phyloP scores from a whole-genome alignment of 2,113 vertebrate species.

The Forbesichthys agassizii region DNA sequence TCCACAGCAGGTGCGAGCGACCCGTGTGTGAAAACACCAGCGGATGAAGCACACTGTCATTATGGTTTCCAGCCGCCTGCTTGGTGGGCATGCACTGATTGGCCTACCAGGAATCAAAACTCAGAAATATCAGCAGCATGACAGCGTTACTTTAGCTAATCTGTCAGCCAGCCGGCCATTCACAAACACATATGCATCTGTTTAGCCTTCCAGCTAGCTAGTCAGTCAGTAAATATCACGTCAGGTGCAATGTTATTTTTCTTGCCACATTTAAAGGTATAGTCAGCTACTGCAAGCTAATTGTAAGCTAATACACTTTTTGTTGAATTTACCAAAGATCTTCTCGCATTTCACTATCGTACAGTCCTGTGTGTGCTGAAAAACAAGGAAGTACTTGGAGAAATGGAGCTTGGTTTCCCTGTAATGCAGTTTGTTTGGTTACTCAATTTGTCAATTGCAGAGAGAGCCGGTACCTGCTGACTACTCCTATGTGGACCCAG shows the following conservation, averaged over 20 bases:
- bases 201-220: neutral
- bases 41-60: neutral
- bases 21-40: neutral
- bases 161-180: neutral
- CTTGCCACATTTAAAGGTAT: no score
- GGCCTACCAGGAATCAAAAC: neutral
- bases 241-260: no score
- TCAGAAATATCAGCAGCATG: neutral
- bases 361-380: no score
- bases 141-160: neutral
- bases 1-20: neutral
- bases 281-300: no score
- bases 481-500: conserved; percentile 89
- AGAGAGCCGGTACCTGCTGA: conserved; percentile 94
- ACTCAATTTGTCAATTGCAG: conserved; percentile 64
- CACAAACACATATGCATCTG: neutral
- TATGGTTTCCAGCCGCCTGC: no score
- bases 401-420: neutral
- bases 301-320: no score
- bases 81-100: neutral
- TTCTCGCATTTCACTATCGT: no score
- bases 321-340: no score
- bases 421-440: neutral
- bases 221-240: neutral
- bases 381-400: neutral